Base-by-base conservation (phyloP, 2,113 vertebrate genomes). In the Oreochromis aureus region DNA sequence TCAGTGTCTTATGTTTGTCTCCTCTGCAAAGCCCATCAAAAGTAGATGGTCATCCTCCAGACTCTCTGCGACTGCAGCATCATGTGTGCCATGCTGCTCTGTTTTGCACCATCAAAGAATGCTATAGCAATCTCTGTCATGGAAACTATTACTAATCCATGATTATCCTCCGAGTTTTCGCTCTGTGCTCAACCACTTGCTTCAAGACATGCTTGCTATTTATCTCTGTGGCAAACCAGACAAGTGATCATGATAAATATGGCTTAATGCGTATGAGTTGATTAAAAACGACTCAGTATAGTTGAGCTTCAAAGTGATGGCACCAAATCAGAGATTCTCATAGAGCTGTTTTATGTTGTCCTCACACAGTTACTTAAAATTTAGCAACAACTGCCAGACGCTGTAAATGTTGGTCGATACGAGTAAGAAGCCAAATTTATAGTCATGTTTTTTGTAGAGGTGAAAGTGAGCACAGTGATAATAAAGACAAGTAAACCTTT, bases 81-180 rank as follows among this genome's bases (percentile, higher is more conserved):
- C 94, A 83, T 85, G 61, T 87, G 84, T 89, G 73, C 89, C 92
- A 90, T 92, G 63, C 80, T 88, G 85, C 86, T 87, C 89, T 89
- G 80, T 44, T 88, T 86, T 86, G 48, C 90, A 89, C 83, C 84
- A 91, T 71, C 66, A 85, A 82, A 85, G 84, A 85, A 93, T 87
- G 91, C 89, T 89, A 61, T 30, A 82, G 89, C 80, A 91, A 89
- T 63, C 54, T 92, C 87, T 92, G 94, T 94, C 95, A 96, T 96
- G 96, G 96, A 97, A 96, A 96, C 81, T 94, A 87, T 96, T 95
- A 93, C 86, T 88, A 87, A 94, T 91, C 80, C 83, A 83, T 34
- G 73, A 93, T 91, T 91, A 90, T 91, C 85, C 90, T 86, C 59
- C 12, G 12, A 81, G 71, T 66, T 89, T 88, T 89, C 83, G 76